Conservation (phyloP, 2,113 vertebrate genomes). For the Motacilla alba region DNA sequence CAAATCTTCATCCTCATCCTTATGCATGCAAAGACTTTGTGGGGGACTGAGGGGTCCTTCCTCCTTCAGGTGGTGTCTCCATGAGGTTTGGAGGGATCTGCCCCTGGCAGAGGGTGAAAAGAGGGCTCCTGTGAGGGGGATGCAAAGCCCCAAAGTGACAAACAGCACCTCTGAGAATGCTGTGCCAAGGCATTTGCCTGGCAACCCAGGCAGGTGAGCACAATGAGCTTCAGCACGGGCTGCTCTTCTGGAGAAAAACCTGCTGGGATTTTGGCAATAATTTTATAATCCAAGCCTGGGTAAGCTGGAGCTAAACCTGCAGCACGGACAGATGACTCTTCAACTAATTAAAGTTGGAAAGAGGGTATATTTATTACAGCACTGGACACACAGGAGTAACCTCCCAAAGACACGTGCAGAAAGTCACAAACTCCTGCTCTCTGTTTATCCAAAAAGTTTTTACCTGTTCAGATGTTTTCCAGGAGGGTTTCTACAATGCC, state of each 20-base stretch:
- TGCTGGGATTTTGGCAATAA: neutral
- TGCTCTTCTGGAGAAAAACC: neutral
- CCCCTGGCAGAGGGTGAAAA: neutral
- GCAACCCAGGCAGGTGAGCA: neutral
- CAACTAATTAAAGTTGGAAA: neutral
- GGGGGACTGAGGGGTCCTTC: neutral
- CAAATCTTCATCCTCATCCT: neutral
- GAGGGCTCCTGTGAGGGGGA: neutral
- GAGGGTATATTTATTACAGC: neutral
- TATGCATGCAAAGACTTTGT: neutral
- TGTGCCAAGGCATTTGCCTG: neutral
- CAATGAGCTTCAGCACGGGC: accelerated
- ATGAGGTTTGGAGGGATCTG: neutral
- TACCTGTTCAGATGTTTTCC: neutral
- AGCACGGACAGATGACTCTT: neutral
- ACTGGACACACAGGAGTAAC: neutral
- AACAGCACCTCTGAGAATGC: neutral
- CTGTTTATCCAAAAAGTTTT: neutral
- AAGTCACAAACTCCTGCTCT: neutral
- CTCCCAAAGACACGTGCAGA: neutral
- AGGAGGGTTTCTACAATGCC: neutral
- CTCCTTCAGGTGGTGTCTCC: neutral
- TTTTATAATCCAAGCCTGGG: neutral
- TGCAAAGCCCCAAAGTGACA: neutral
- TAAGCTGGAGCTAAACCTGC: neutral